Evolutionary conservation across 2,888 invertebrate species (phyloP), one percentile per base, ranked within the genome.

Genomic region (Ichneumoninae sp.): DNA sequence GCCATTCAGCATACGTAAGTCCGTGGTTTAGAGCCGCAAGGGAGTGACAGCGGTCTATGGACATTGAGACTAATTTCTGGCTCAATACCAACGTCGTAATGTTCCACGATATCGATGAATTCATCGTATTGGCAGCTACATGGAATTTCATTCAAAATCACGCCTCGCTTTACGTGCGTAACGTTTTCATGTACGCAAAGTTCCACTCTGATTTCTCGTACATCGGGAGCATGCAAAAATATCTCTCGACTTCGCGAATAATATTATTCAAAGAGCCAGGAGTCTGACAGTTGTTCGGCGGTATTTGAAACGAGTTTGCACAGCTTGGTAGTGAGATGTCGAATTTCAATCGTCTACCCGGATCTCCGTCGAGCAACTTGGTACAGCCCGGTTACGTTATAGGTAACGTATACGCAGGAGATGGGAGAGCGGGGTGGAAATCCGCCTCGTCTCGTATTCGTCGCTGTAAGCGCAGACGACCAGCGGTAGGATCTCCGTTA

Each of bases 401-500:
- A 71, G 40, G 80, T 71, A 54, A 52, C 30, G n/a, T 47, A 62
- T 33, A 62, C 36, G 69, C 22, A 52, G 50, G 54, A 80, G 62
- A 69, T 66, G 30, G 40, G 26, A 33, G 75, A 72, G 75, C 19
- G 80, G n/a, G 44, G 54, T n/a, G 40, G 68, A 71, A 72, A 72
- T 80, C 72, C 76, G 44, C 68, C 76, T 72, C 50, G 52, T 76
- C 62, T 52, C 83, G 83, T 80, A 76, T 83, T 76, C 80, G 60
- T 72, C 52, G 80, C 57, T 79, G 36, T 50, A 69, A 54, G 60
- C 54, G 68, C 60, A 68, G 80, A 77, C 77, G 80, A 69, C 72
- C 71, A 62, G 68, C 60, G 77, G 72, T 44, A 80, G 79, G 77
- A 83, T 79, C 85, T 62, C 60, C 60, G 78, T 80, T 87, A 80